A percentile compares a stretch with the other conserved stretches of the same genome.
Conservation (phyloP, 2,797 vertebrate genomes). For the Lepilemur ruficaudatus region DNA sequence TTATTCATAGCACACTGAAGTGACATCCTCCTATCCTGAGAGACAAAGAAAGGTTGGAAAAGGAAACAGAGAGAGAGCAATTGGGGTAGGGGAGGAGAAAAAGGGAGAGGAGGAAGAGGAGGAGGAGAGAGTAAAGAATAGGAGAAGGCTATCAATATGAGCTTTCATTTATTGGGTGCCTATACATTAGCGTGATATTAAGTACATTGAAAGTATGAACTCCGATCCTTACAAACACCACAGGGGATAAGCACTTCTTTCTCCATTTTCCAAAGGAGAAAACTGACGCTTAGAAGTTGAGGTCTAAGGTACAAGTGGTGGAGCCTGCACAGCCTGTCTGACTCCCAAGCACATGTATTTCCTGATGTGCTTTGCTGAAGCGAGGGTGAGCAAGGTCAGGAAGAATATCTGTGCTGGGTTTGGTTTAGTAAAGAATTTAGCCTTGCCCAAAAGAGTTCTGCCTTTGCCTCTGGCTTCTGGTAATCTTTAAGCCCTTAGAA, state of each 20-base stretch:
- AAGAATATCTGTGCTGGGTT: not conserved
- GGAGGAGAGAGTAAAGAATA: not conserved
- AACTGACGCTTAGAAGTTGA: not conserved
- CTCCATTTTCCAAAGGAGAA: not conserved
- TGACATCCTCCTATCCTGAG: not conserved
- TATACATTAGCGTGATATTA: not conserved
- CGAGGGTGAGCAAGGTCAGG: not conserved
- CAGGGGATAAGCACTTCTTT: not conserved
- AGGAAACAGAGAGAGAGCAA: not conserved
- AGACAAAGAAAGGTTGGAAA: not conserved
- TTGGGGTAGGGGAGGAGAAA: not conserved
- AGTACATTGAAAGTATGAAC: not conserved
- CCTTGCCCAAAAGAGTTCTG: not conserved
- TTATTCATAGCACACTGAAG: not conserved
- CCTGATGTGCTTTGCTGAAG: not conserved
- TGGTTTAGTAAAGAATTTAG: not conserved
- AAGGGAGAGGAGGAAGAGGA: not conserved
- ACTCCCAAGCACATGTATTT: not conserved
- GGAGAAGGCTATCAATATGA: not conserved
- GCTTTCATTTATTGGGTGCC: not conserved
- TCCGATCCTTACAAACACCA: not conserved
- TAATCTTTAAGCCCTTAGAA: not conserved
- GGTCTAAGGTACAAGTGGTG: not conserved
- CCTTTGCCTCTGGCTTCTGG: not conserved
- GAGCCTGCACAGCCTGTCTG: not conserved